phyloP scores from a whole-genome alignment of 2,888 invertebrate genomes.

The Choreutis nemorana region DNA sequence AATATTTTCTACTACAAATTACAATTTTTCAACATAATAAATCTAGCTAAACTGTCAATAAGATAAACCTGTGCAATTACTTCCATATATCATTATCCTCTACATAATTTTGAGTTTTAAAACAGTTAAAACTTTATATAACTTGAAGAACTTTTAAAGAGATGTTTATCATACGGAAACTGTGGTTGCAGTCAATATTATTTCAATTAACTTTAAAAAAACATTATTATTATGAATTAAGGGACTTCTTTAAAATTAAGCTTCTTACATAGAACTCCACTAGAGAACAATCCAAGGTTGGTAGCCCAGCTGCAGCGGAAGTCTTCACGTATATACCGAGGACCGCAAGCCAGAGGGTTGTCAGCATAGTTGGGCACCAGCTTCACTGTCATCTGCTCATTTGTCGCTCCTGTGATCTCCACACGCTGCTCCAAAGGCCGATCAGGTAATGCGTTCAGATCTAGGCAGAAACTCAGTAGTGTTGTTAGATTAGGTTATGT shows the following conservation, averaged over 20 bases:
- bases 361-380: constrained; percentile 76
- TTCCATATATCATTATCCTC: too few relatives aligned
- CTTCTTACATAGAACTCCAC: constrained; percentile 76
- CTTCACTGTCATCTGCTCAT: constrained; percentile 61
- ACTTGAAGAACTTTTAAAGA: neutral
- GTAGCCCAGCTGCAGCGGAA: constrained; percentile 69
- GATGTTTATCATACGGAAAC: too few relatives aligned
- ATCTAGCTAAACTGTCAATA: too few relatives aligned
- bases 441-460: constrained; percentile 73
- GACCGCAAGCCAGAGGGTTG: constrained; percentile 77
- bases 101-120: too few relatives aligned
- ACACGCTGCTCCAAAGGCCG: constrained; percentile 68
- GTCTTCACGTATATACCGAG: constrained; percentile 75
- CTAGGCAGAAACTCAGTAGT: too few relatives aligned
- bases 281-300: constrained; percentile 69
- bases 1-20: too few relatives aligned
- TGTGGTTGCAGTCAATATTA: too few relatives aligned
- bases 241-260: neutral
- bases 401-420: constrained; percentile 71
- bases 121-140: neutral
- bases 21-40: too few relatives aligned
- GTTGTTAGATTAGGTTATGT: neutral
- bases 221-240: too few relatives aligned
- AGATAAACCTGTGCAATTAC: too few relatives aligned
- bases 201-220: too few relatives aligned